Evolutionary conservation across 2,113 vertebrate genomes (phyloP).

Genomic region (Pollimyrus isidori): DNA sequence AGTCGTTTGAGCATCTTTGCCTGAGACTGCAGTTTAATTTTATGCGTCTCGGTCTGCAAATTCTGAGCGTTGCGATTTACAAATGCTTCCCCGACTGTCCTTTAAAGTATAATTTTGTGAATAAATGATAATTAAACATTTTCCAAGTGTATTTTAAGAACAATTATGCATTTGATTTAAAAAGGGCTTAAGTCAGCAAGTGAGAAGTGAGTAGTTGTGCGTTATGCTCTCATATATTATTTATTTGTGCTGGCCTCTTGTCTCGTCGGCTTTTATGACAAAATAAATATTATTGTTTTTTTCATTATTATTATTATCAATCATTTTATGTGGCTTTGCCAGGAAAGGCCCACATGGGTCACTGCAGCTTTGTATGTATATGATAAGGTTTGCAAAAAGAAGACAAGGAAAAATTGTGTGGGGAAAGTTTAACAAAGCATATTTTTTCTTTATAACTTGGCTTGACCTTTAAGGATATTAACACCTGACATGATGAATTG

Average conservation of each 20-base stretch:
- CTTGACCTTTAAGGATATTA: slow-evolving; percentile 59
- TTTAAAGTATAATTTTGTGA: not conserved
- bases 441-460: slow-evolving; percentile 52
- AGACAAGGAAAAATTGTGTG: slow-evolving; percentile 30
- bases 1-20: not conserved
- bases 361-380: slow-evolving; percentile 28
- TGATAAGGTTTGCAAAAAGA: slow-evolving; percentile 42
- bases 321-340: slow-evolving; percentile 44
- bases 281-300: slow-evolving; percentile 36
- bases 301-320: slow-evolving; percentile 48
- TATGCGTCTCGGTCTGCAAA: not conserved
- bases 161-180: not conserved
- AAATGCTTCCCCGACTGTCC: not conserved
- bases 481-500: slow-evolving; percentile 54
- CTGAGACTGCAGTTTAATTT: not conserved
- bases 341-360: slow-evolving; percentile 31
- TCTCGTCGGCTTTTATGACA: slow-evolving; percentile 17
- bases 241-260: not conserved
- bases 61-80: not conserved
- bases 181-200: not conserved
- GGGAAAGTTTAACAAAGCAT: slow-evolving; percentile 51
- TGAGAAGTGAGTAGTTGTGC: not conserved
- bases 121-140: not conserved
- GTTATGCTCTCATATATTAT: not conserved
- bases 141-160: not conserved